Percentiles rank a stretch among this genome's conserved stretches.
Conservation (phyloP, 2,113 vertebrate species). For the Nothoprocta pentlandii region DNA sequence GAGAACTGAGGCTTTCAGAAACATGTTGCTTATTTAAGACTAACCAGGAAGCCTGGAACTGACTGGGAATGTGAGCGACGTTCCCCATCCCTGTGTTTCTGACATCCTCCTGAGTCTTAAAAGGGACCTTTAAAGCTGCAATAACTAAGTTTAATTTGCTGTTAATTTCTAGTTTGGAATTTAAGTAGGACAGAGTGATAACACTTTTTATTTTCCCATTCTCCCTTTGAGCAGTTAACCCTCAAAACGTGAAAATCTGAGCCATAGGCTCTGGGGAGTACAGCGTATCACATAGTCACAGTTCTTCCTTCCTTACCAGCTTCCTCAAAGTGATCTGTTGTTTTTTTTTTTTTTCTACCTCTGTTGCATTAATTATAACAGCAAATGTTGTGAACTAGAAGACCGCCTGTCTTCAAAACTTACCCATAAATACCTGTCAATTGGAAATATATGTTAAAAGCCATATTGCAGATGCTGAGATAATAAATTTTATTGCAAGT, state of each 20-base stretch:
- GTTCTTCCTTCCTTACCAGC: background rate
- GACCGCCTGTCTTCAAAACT: background rate
- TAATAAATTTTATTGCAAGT: background rate
- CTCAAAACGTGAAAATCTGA: background rate
- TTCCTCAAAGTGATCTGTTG: background rate
- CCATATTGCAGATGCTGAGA: fast-evolving
- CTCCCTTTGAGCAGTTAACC: conserved; percentile 2
- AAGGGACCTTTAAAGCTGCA: background rate
- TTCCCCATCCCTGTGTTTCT: background rate
- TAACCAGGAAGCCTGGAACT: background rate
- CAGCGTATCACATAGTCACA: background rate
- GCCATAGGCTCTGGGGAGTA: background rate
- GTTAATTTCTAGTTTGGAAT: background rate
- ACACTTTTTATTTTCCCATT: background rate
- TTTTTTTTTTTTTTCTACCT: background rate
- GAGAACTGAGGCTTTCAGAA: background rate
- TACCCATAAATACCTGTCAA: background rate
- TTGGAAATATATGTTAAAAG: background rate
- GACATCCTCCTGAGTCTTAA: background rate
- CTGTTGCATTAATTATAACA: background rate
- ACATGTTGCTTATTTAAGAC: background rate
- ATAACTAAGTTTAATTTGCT: background rate
- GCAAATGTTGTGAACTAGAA: background rate
- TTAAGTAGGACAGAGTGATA: background rate
- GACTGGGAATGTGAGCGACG: background rate